A percentile compares a stretch with the other conserved stretches of the same genome.
phyloP scores from a whole-genome alignment of 2,888 invertebrate genomes.

The Trachelus tabidus region DNA sequence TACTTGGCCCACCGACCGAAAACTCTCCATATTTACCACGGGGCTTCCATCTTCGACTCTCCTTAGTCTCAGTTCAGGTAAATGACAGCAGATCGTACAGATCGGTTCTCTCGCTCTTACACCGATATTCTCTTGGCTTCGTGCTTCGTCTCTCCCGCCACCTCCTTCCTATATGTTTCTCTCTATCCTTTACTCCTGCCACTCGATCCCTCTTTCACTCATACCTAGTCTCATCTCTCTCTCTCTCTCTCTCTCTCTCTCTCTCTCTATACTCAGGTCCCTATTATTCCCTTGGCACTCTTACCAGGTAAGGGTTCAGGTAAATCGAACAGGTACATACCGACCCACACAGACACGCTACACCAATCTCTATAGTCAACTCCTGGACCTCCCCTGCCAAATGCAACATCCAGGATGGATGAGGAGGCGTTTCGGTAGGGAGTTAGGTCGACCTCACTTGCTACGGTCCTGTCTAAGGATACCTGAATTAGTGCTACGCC shows the following conservation, averaged over 20 bases:
- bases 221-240: constrained; percentile 16
- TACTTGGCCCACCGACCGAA: not conserved
- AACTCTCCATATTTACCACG: constrained; percentile 5
- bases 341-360: constrained; percentile 4
- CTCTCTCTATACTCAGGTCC: constrained; percentile 21
- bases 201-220: constrained; percentile 19
- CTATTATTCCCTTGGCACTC: not conserved
- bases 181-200: constrained; percentile 8
- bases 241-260: constrained; percentile 23
- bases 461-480: constrained; percentile 12
- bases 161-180: constrained; percentile 13
- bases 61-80: constrained; percentile 12
- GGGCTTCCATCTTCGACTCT: too few species aligned
- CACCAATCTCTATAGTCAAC: constrained; percentile 25
- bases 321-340: constrained; percentile 40
- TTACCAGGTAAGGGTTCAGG: constrained; percentile 19
- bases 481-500: constrained; percentile 1
- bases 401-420: constrained; percentile 28
- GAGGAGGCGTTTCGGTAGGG: constrained; percentile 36
- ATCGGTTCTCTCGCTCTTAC: constrained; percentile 15
- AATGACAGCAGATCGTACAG: constrained; percentile 23
- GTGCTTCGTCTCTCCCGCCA: not conserved
- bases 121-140: constrained; percentile 3
- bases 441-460: too few species aligned
- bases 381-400: constrained; percentile 17